Evolutionary conservation across 2,888 invertebrate species (phyloP).

Genomic region (Rhingia rostrata): DNA sequence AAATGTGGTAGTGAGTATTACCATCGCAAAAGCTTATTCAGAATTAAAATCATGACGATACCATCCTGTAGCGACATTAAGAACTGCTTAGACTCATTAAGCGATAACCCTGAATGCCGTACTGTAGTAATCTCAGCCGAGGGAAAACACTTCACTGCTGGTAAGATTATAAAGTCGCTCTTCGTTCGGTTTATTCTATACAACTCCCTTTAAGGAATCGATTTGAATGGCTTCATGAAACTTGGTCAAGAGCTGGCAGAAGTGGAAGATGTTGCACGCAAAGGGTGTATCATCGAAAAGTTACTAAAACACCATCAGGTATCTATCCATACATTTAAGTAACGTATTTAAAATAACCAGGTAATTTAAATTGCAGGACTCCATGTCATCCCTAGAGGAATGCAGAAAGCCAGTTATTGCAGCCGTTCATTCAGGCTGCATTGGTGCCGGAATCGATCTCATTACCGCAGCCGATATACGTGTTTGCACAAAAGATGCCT

Average conservation of each 20-base stretch:
- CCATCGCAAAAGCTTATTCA: no score
- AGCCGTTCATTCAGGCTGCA: slow-evolving; percentile 93
- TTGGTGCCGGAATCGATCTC: slow-evolving; percentile 96
- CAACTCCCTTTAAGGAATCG: slow-evolving; percentile 83
- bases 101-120: slow-evolving; percentile 91
- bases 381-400: slow-evolving; percentile 91
- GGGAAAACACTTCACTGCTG: slow-evolving; percentile 94
- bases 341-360: not conserved
- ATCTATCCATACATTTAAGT: not conserved
- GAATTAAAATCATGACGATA: not conserved
- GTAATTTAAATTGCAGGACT: slow-evolving; percentile 82
- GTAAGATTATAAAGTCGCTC: slow-evolving; percentile 85
- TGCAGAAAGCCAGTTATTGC: slow-evolving; percentile 96
- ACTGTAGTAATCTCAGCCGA: slow-evolving; percentile 92
- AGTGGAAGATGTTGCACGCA: slow-evolving; percentile 90
- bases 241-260: slow-evolving; percentile 83
- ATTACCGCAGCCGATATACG: slow-evolving; percentile 95
- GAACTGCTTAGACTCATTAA: slow-evolving; percentile 90
- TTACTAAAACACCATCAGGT: slow-evolving; percentile 88
- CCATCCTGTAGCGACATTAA: slow-evolving; percentile 88
- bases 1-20: slow-evolving; percentile 91
- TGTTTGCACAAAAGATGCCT: slow-evolving; percentile 94
- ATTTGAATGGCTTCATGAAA: slow-evolving; percentile 83
- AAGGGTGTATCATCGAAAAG: slow-evolving; percentile 86
- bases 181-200: not conserved